A percentile compares a stretch with the other conserved stretches of the same genome.
Conservation (phyloP, 2,113 vertebrate species). For the Odontophorus gujanensis region DNA sequence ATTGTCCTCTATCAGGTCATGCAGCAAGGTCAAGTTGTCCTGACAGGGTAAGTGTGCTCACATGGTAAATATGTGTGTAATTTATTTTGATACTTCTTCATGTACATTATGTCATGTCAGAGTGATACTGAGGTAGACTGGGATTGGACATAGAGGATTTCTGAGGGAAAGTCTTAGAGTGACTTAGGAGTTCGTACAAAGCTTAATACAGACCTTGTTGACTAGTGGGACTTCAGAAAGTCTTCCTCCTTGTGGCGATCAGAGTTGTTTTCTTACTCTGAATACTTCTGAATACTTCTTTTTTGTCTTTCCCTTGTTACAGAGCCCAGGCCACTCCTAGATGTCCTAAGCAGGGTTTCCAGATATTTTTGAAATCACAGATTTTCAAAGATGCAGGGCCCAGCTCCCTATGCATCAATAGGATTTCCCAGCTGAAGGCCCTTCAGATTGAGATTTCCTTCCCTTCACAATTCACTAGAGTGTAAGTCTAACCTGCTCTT, state of each 20-base stretch:
- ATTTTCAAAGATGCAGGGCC: neutral
- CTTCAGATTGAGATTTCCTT: neutral
- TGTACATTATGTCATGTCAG: neutral
- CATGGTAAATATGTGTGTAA: neutral
- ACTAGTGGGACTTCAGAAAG: neutral
- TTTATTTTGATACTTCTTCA: accelerated
- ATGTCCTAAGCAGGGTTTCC: neutral
- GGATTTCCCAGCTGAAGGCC: neutral
- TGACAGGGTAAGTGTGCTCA: neutral
- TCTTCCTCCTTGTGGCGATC: neutral
- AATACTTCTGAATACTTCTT: neutral
- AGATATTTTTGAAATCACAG: neutral
- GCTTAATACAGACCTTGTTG: neutral
- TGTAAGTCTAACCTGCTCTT: neutral
- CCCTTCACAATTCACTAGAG: neutral
- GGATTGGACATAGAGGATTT: neutral
- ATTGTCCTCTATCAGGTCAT: neutral
- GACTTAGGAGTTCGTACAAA: neutral
- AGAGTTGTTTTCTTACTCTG: neutral
- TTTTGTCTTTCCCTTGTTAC: neutral
- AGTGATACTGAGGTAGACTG: neutral
- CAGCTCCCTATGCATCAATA: accelerated
- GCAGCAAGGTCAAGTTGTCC: neutral
- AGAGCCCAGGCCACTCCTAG: neutral
- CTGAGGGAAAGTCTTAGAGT: neutral